These are phyloP conservation scores for Brachirus orientalis DNA, from an alignment of 2,113 vertebrate species.

Conservation along the genomic window DNA sequence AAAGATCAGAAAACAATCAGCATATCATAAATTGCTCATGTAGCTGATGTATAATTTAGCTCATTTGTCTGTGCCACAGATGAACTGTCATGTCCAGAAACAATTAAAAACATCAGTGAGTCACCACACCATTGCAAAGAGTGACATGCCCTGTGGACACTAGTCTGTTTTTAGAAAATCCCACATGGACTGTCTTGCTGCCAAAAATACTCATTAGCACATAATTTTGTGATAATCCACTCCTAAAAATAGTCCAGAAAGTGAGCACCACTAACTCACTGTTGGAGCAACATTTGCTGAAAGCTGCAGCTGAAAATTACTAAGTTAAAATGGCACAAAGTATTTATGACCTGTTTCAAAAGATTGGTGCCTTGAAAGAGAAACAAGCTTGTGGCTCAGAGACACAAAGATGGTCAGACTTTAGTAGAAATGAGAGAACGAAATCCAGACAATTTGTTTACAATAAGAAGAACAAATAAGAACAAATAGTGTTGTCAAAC, in stretches of 20 bases:
- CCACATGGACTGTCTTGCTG: neutral
- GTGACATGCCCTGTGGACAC: neutral
- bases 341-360: neutral
- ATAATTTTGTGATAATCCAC: neutral
- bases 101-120: neutral
- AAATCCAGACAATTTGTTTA: no score
- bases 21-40: neutral
- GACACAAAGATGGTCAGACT: no score
- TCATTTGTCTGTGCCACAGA: no score
- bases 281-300: neutral
- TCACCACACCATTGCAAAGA: neutral
- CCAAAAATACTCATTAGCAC: neutral
- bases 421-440: no score
- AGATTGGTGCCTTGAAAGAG: neutral
- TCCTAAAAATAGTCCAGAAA: neutral
- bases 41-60: no score
- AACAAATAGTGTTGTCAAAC: no score
- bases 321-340: neutral
- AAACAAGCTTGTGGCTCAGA: no score
- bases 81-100: neutral
- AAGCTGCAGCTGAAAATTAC: neutral
- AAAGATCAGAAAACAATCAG: no score
- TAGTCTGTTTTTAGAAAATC: neutral
- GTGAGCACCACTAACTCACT: neutral
- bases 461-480: no score